Evolutionary conservation across 2,113 vertebrate genomes (phyloP).

Genomic region (Labrus mixtus): DNA sequence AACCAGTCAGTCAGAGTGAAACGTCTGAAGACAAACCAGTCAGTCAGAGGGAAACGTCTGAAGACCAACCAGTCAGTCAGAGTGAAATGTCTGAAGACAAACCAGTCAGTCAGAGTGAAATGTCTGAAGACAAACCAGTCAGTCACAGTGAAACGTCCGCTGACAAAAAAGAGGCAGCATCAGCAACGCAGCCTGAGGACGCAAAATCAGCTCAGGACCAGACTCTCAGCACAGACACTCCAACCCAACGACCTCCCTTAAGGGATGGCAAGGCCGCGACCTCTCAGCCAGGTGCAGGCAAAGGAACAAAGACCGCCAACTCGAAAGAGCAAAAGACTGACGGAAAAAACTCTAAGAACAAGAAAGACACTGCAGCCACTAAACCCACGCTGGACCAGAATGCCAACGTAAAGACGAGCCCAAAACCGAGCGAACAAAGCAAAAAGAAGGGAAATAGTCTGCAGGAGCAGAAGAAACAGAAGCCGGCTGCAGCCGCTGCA

Average conservation of each 20-base stretch:
- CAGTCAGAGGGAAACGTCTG: no score
- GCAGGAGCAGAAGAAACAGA: slow-evolving; percentile 6
- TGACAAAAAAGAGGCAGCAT: background rate
- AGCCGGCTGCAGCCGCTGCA: background rate
- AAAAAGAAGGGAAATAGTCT: slow-evolving; percentile 39
- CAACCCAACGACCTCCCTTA: background rate
- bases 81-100: no score
- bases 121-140: background rate
- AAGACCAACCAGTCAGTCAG: no score
- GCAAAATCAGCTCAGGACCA: slow-evolving; percentile 12
- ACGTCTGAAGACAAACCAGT: no score
- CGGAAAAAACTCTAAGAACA: slow-evolving; percentile 12
- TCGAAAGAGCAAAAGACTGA: slow-evolving; percentile 7
- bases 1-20: no score
- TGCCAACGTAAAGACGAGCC: slow-evolving; percentile 49
- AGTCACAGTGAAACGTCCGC: background rate
- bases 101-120: no score
- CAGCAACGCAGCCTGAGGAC: accelerated
- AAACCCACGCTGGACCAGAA: slow-evolving; percentile 55
- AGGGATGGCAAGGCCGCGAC: background rate
- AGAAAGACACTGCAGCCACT: background rate
- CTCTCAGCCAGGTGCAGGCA: background rate
- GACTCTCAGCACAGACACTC: background rate
- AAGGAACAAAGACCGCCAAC: background rate
- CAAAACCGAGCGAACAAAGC: slow-evolving; percentile 8